A percentile compares a stretch with the other conserved stretches of the same genome.
These are phyloP conservation scores for Latrodectus elegans DNA, from an alignment of 2,888 invertebrate genomes.

Conservation along the genomic window DNA sequence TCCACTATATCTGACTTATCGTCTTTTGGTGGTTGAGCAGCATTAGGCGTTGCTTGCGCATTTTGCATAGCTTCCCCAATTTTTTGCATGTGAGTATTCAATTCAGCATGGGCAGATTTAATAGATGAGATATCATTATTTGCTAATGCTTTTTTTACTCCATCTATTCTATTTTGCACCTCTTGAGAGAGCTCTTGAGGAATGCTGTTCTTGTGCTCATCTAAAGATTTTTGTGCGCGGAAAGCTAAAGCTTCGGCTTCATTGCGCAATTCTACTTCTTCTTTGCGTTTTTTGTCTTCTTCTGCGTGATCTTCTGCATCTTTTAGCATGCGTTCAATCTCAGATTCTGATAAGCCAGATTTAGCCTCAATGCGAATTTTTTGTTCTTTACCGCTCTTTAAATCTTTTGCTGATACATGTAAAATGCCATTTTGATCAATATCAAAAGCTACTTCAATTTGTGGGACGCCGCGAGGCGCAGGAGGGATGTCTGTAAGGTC, in stretches of 20 bases:
- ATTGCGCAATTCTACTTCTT: not conserved
- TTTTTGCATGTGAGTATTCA: too few species aligned
- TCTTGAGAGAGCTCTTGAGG: not conserved
- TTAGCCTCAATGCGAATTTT: slow-evolving; percentile 79
- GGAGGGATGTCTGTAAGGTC: slow-evolving; percentile 88
- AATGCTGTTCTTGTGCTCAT: not conserved
- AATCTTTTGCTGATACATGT: slow-evolving; percentile 97
- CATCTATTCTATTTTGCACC: too few species aligned
- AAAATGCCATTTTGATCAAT: slow-evolving; percentile 99
- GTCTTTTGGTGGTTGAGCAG: too few species aligned
- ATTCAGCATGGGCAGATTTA: too few species aligned
- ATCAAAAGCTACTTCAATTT: slow-evolving; percentile 98
- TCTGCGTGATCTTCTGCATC: not conserved
- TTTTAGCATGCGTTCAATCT: not conserved
- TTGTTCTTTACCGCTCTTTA: slow-evolving; percentile 99
- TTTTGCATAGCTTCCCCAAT: too few species aligned
- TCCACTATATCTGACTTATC: too few species aligned
- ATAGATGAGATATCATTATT: too few species aligned
- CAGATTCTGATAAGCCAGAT: not conserved
- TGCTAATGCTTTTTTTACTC: too few species aligned
- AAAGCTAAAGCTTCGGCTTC: not conserved
- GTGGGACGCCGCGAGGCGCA: slow-evolving; percentile 95
- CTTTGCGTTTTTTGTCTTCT: not conserved
- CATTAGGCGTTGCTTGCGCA: too few species aligned
- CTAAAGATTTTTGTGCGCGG: not conserved